A percentile compares a stretch with the other conserved stretches of the same genome.
These are phyloP conservation scores for Ceyx erithaca DNA, from an alignment of 2,797 vertebrate species.

Conservation along the genomic window DNA sequence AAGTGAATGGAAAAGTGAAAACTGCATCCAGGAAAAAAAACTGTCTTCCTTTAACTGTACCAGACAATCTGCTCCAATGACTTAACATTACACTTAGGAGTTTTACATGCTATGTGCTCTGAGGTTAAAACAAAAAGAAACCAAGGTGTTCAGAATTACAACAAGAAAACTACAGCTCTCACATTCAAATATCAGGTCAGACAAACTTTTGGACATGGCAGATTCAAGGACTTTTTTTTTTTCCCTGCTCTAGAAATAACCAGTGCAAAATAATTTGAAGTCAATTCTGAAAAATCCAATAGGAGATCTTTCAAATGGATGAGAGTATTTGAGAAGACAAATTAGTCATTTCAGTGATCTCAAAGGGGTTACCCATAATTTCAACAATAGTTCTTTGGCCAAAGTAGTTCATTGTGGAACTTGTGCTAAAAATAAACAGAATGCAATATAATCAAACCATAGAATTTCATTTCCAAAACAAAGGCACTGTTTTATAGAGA, in stretches of 20 bases:
- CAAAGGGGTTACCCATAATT: background rate
- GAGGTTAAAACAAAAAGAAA: background rate
- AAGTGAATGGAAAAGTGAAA: background rate
- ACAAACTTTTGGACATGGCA: background rate
- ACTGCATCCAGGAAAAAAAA: background rate
- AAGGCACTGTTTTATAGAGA: background rate
- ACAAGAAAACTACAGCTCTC: background rate
- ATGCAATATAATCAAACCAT: background rate
- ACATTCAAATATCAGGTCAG: background rate
- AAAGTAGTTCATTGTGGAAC: background rate
- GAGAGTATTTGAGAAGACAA: background rate
- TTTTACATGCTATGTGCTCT: background rate
- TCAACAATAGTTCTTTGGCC: background rate
- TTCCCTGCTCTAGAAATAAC: background rate
- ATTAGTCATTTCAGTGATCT: background rate
- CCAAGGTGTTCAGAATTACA: background rate
- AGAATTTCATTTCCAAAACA: background rate
- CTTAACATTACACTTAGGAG: background rate
- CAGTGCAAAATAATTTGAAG: background rate
- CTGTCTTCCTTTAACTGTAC: background rate
- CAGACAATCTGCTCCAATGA: background rate
- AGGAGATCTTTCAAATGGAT: background rate
- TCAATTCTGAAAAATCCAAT: background rate
- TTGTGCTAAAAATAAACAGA: slow-evolving; percentile 7
- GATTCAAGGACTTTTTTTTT: background rate